Percentiles rank a stretch among this genome's conserved stretches.
Conservation (phyloP, 2,113 vertebrate species). For the Falcunculus frontatus region DNA sequence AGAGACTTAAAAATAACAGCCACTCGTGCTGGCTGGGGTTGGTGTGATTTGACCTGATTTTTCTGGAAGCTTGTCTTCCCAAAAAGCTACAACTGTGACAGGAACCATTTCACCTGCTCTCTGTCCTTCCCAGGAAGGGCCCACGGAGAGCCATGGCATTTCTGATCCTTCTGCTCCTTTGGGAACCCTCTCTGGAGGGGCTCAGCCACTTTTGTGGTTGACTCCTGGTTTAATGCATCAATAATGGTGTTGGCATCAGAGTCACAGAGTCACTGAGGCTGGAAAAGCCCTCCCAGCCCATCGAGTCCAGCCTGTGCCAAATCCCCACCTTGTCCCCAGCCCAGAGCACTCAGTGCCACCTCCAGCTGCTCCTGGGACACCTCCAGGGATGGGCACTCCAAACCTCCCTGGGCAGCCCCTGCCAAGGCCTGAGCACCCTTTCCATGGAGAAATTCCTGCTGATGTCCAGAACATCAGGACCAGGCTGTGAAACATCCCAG, state of each 20-base stretch:
- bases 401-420: background rate
- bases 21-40: background rate
- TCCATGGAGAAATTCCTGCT: background rate
- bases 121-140: background rate
- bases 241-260: fast-evolving
- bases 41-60: background rate
- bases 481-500: fast-evolving
- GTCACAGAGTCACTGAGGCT: background rate
- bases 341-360: background rate
- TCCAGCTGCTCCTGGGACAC: fast-evolving
- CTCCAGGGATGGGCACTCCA: background rate
- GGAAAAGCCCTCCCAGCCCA: background rate
- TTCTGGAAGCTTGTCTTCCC: background rate
- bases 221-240: background rate
- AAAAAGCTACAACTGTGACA: background rate
- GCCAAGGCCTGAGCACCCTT: fast-evolving
- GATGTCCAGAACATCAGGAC: background rate
- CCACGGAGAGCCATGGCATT: background rate
- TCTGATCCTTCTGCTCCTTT: background rate
- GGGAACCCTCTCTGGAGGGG: background rate
- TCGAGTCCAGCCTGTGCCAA: fast-evolving
- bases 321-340: background rate
- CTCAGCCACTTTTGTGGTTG: background rate
- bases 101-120: background rate
- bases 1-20: background rate